Base-by-base conservation (phyloP, 2,797 vertebrate species). In the Sebastes umbrosus region DNA sequence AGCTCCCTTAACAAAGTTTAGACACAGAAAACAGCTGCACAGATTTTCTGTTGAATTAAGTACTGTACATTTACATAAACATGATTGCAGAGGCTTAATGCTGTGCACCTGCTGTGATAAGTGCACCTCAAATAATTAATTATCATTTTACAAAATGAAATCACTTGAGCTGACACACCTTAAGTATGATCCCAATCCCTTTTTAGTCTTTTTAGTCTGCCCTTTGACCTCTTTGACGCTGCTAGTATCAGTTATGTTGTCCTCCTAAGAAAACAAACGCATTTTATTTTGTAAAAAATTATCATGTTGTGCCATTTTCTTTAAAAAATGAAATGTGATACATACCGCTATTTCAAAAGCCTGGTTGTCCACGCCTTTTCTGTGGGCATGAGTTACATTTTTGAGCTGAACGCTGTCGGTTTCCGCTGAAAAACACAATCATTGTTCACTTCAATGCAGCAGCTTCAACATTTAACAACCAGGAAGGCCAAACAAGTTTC, bases 331-430 rank as follows among this genome's bases (percentile, higher is more conserved):
- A 64, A 65, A 69, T 0, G 8, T 62, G 20, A 79, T 11, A 84
- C 84, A 52, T 92, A 96, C 96, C 90, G 88, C 75, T 0, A 79
- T 63, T 70, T 95, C 90, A 94, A 92, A 96, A 54, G 73, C 92
- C 11, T 55, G 70, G 80, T 96, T 96, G 78, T 94, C 92, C 68
- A 91, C 22, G 1, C 95, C 96, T 22, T 65, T 68, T 81, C 46
- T 59, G 1, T 57, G 80, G 34, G 4, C 22, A 4, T 58, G 2
- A 20, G 14, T 11, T 29, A 75, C 3, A 14, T 39, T 59, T 64
- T 86, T 82, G 29, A 91, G 77, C 72, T 87, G 75, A 10, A 84
- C 69, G 7, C 27, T n/a, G 4, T 82, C 69, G 67, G 20, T 62
- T 84, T 94, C 91, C 13, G 18, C 95, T 95, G 90, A 77, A 95